Base-by-base conservation (phyloP, 2,113 vertebrate genomes). In the Acanthochromis polyacanthus region DNA sequence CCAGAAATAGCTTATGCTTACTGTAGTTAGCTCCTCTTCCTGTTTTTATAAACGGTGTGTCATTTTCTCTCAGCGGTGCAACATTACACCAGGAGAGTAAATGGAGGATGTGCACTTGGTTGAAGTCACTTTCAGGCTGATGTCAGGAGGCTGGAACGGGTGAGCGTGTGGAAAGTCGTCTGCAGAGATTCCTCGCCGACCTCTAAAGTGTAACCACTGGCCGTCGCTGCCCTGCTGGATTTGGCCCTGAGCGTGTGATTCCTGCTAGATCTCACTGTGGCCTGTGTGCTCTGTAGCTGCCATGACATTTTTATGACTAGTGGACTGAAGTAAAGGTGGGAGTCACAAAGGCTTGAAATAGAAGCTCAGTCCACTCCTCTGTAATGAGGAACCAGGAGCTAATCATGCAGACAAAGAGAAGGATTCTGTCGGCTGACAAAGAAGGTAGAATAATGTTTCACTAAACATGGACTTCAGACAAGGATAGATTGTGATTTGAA, bases 1-100 rank as follows among this genome's bases (percentile, higher is more conserved):
- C 90, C 90, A 89, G 85, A 91, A 93, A 89, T 90, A 92, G 87
- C 83, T 88, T 59, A 45, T 85, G 87, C 89, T 83, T 80, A 70
- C 86, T 82, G 83, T 82, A 65, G 90, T 92, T 91, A 88, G 87
- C 88, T 92, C 75, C 61, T 74, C 80, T 87, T 89, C 78, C 87
- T 91, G 84, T 86, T 91, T 36, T 84, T 89, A 83, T 92, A 87
- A 91, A 89, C 85, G 86, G 75, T 80, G 79, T 83, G 86, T 92
- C 88, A 80, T 88, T 90, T 85, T 82, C 80, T 87, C 80, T 80
- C 52, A 36, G 71, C 50, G 69, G 82, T 82, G 88, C 85, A 78
- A 71, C 76, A 82, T 88, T 86, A 85, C 85, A 82, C 83, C 83
- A 57, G 78, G 73, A 82, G 71, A 81, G 82, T 10, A 52, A 84